Percentiles rank a stretch among this genome's conserved stretches.
Evolutionary conservation across 2,113 vertebrate species (phyloP).

Genomic region (Pomatostomus ruficeps): DNA sequence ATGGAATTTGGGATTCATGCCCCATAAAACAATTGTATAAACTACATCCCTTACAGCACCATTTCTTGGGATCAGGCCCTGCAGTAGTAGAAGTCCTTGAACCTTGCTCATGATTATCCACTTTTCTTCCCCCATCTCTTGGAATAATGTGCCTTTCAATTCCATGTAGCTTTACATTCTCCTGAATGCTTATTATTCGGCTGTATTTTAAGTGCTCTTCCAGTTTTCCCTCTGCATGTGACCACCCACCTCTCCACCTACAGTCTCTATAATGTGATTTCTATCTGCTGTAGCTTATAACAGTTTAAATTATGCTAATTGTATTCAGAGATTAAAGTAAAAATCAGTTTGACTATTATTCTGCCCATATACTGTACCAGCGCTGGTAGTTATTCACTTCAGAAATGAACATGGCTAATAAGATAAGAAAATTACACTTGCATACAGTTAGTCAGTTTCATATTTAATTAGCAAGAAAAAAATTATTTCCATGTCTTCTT

Average conservation of each 20-base stretch:
- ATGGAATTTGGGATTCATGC: not conserved
- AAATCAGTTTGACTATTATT: constrained; percentile 70
- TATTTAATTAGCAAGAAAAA: constrained; percentile 58
- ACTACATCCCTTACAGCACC: not conserved
- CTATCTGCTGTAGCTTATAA: constrained; percentile 72
- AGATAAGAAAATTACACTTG: constrained; percentile 73
- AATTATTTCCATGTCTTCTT: constrained; percentile 46
- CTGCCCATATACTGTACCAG: constrained; percentile 57
- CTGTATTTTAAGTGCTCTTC: constrained; percentile 69
- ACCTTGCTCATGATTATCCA: not conserved
- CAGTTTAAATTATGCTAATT: constrained; percentile 76
- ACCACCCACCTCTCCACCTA: constrained; percentile 77
- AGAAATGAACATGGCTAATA: constrained; percentile 73
- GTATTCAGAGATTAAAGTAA: constrained; percentile 73
- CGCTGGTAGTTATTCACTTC: constrained; percentile 69
- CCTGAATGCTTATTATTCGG: constrained; percentile 62
- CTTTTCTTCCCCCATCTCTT: not conserved
- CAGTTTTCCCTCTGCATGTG: constrained; percentile 65
- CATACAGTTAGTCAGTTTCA: constrained; percentile 59
- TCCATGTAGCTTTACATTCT: constrained; percentile 30
- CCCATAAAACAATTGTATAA: not conserved
- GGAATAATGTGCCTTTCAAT: constrained; percentile 24
- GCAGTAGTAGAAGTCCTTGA: not conserved
- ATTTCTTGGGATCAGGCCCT: not conserved
- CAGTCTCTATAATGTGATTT: constrained; percentile 73